Percentiles rank a stretch among this genome's conserved stretches.
These are phyloP conservation scores for Psittacula cyanocephala DNA, from an alignment of 2,113 vertebrate genomes.

Conservation along the genomic window DNA sequence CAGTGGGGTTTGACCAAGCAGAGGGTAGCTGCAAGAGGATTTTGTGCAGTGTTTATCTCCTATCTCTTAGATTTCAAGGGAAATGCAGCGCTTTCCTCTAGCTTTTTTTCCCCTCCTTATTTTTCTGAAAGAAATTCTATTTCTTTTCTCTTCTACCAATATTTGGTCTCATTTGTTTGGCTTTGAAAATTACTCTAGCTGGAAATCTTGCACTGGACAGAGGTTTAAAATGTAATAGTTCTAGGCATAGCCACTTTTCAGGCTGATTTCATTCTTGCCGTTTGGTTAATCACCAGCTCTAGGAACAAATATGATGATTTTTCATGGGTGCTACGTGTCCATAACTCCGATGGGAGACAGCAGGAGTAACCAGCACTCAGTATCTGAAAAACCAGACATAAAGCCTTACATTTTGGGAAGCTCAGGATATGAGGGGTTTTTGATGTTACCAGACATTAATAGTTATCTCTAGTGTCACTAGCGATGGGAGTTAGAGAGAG, in stretches of 20 bases:
- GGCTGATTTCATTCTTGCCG: neutral
- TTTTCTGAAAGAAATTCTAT: slow-evolving; percentile 26
- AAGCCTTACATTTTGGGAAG: neutral
- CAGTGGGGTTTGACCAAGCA: neutral
- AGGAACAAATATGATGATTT: neutral
- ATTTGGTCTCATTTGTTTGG: slow-evolving; percentile 40
- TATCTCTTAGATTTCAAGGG: neutral
- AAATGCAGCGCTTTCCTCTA: slow-evolving; percentile 4
- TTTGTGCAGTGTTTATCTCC: neutral
- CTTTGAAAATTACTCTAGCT: neutral
- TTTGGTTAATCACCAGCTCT: neutral
- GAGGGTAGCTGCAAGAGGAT: neutral
- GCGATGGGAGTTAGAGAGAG: neutral
- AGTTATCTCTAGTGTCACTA: neutral
- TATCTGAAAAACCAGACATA: neutral
- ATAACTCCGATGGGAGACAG: neutral
- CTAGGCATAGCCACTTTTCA: neutral
- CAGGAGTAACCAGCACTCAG: slow-evolving; percentile 10
- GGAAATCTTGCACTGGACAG: neutral
- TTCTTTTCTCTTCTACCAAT: slow-evolving; percentile 19
- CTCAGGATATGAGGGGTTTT: neutral
- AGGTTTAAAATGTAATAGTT: neutral
- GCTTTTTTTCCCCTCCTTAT: neutral
- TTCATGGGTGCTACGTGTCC: slow-evolving; percentile 16
- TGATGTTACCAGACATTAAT: neutral